phyloP scores from a whole-genome alignment of 2,888 invertebrate genomes.

The Blastobasis adustella region DNA sequence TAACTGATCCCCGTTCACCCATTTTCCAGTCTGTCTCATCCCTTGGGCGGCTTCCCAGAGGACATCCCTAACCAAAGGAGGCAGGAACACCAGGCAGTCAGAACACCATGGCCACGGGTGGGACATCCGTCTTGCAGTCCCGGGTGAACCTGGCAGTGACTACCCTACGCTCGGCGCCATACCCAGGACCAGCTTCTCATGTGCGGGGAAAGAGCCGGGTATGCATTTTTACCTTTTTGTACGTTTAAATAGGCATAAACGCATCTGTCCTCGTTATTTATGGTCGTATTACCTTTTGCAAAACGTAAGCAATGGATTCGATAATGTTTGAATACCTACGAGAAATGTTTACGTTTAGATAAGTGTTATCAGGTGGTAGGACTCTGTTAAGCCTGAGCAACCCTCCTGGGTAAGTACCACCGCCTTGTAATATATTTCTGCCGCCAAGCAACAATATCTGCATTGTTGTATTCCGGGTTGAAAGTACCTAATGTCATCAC shows the following conservation, averaged over 20 bases:
- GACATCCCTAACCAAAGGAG: slow-evolving; percentile 4
- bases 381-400: too few relatives aligned
- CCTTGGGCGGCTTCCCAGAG: slow-evolving; percentile 33
- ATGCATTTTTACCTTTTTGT: background rate
- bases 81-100: slow-evolving; percentile 37
- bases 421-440: too few relatives aligned
- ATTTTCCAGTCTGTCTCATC: slow-evolving; percentile 30
- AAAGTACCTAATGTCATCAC: too few relatives aligned
- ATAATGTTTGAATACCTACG: too few relatives aligned
- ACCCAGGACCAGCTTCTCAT: slow-evolving; percentile 77
- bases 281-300: too few relatives aligned
- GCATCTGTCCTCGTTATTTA: too few relatives aligned
- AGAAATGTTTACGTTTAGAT: too few relatives aligned
- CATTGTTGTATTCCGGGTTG: too few relatives aligned
- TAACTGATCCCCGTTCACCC: background rate
- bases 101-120: slow-evolving; percentile 60
- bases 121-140: slow-evolving; percentile 77
- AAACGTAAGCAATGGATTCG: too few relatives aligned
- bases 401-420: too few relatives aligned
- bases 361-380: too few relatives aligned
- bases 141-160: slow-evolving; percentile 79
- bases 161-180: slow-evolving; percentile 76
- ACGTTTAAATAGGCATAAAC: background rate
- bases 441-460: too few relatives aligned
- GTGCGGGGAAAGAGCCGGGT: slow-evolving; percentile 77